Conservation (phyloP, 2,888 invertebrate genomes). For the Deroplatys truncata region DNA sequence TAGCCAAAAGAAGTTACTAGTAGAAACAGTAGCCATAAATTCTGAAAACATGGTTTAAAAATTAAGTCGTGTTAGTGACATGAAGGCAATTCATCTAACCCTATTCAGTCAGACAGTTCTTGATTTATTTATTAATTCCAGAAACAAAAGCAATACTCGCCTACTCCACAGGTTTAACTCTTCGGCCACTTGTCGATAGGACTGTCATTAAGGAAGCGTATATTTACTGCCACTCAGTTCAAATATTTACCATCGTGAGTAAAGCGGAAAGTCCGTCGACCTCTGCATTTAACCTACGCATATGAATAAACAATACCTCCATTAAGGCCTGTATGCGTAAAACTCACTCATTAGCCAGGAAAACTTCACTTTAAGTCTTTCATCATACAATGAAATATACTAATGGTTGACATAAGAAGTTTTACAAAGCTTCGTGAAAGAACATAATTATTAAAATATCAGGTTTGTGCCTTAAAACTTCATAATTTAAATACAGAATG, state of each 20-base stretch:
- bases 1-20: too few relatives aligned
- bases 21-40: too few relatives aligned
- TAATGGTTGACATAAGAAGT: too few relatives aligned
- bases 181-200: not conserved
- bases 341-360: not conserved
- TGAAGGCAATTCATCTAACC: too few relatives aligned
- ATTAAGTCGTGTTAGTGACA: too few relatives aligned
- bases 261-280: not conserved
- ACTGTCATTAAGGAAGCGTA: not conserved
- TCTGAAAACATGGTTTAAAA: too few relatives aligned
- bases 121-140: not conserved
- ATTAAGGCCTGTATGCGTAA: not conserved
- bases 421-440: too few relatives aligned
- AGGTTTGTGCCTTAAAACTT: too few relatives aligned
- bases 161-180: not conserved
- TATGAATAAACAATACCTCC: not conserved
- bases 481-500: too few relatives aligned
- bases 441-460: too few relatives aligned
- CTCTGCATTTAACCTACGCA: not conserved
- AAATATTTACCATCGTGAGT: not conserved
- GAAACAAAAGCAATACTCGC: not conserved
- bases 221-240: not conserved
- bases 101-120: not conserved
- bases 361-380: too few relatives aligned
- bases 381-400: too few relatives aligned